Conservation (phyloP, 1,140 invertebrate species). For the Solen grandis region DNA sequence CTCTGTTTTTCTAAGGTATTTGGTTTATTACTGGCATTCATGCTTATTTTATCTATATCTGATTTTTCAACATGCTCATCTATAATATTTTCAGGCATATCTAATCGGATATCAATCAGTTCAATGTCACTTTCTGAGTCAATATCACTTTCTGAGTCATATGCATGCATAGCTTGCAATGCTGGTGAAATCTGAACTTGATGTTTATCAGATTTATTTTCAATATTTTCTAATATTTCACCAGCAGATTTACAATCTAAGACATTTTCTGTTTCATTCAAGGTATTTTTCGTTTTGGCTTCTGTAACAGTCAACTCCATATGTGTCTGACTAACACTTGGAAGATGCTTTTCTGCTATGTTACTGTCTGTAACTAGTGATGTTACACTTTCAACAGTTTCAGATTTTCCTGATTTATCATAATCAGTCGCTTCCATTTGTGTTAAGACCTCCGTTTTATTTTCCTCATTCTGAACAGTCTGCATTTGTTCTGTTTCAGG, state of each 20-base stretch:
- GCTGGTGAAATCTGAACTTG: no score
- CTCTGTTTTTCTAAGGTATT: no score
- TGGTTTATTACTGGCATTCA: background rate
- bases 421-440: background rate
- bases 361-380: background rate
- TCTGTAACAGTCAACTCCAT: background rate
- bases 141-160: no score
- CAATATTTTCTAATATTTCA: background rate
- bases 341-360: background rate
- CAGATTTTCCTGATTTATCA: background rate
- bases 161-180: no score
- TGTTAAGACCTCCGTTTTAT: background rate
- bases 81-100: conserved; percentile 11
- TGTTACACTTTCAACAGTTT: background rate
- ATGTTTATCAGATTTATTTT: background rate
- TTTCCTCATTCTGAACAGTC: background rate
- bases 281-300: background rate
- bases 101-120: background rate
- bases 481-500: background rate
- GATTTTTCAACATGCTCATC: conserved; percentile 28
- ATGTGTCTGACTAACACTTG: no score
- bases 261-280: background rate
- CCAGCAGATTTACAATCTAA: background rate
- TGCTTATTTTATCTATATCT: background rate
- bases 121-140: no score